These are phyloP conservation scores for Apis florea DNA, from an alignment of 1,140 invertebrate genomes.

Conservation along the genomic window DNA sequence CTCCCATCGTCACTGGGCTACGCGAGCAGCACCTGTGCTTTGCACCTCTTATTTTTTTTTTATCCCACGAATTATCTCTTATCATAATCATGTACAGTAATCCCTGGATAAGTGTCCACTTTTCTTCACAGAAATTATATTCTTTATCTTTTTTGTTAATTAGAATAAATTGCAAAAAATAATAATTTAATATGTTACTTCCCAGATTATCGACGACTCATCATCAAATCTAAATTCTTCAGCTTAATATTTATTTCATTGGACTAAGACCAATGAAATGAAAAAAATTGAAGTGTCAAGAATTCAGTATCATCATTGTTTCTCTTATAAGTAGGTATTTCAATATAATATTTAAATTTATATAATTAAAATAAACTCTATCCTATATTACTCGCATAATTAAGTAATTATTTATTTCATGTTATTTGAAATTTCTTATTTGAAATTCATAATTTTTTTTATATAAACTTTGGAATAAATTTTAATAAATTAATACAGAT, in stretches of 20 bases:
- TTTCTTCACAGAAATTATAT: neutral
- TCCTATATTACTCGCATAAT: no score
- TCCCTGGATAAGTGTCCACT: neutral
- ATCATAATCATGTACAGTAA: neutral
- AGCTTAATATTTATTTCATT: neutral
- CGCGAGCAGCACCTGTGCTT: neutral
- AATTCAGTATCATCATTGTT: no score
- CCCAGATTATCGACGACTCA: neutral
- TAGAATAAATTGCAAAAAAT: neutral
- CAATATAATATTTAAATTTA: no score
- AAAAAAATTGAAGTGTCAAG: no score
- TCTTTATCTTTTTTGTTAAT: neutral
- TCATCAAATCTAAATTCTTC: neutral
- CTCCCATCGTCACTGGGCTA: constrained; percentile 31
- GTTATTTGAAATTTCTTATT: neutral
- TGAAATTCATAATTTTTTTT: neutral
- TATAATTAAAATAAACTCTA: no score
- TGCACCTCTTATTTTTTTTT: neutral
- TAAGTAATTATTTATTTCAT: no score
- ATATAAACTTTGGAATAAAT: no score
- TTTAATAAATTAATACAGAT: neutral
- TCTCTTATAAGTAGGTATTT: no score
- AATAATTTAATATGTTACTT: neutral
- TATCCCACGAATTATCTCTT: neutral
- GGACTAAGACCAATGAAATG: no score